Evolutionary conservation across 2,888 invertebrate species (phyloP).

Genomic region (Nezara viridula): DNA sequence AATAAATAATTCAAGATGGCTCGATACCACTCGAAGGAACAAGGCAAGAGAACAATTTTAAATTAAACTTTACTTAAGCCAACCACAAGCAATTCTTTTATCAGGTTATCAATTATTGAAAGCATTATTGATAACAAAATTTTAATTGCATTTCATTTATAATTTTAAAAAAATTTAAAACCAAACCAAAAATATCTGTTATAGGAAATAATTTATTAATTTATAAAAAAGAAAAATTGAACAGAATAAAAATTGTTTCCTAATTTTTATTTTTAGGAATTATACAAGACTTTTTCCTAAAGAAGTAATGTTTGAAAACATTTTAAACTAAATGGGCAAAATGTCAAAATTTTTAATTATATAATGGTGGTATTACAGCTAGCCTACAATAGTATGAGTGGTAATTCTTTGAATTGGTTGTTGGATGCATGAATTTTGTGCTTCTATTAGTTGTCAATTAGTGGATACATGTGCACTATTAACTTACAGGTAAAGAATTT

Average conservation of each 20-base stretch:
- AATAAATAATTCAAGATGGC: neutral
- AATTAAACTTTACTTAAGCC: neutral
- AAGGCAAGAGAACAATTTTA: neutral
- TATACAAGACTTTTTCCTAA: too few relatives aligned
- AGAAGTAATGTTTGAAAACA: neutral
- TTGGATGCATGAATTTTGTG: neutral
- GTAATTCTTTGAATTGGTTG: neutral
- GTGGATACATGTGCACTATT: neutral
- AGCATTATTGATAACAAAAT: too few relatives aligned
- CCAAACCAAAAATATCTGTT: too few relatives aligned
- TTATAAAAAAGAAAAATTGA: too few relatives aligned
- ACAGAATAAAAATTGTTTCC: too few relatives aligned
- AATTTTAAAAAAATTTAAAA: too few relatives aligned
- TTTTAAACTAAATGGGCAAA: neutral
- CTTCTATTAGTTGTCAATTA: conserved; percentile 10
- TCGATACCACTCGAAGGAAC: neutral
- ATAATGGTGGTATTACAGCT: neutral
- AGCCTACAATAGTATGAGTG: neutral
- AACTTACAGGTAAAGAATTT: neutral
- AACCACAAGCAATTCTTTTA: neutral
- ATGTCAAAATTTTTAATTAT: neutral
- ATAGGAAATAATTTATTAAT: too few relatives aligned
- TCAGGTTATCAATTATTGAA: neutral
- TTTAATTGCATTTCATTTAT: too few relatives aligned
- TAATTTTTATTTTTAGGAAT: too few relatives aligned